These are phyloP conservation scores for Lucifuga dentata DNA, from an alignment of 2,113 vertebrate genomes.

Conservation along the genomic window DNA sequence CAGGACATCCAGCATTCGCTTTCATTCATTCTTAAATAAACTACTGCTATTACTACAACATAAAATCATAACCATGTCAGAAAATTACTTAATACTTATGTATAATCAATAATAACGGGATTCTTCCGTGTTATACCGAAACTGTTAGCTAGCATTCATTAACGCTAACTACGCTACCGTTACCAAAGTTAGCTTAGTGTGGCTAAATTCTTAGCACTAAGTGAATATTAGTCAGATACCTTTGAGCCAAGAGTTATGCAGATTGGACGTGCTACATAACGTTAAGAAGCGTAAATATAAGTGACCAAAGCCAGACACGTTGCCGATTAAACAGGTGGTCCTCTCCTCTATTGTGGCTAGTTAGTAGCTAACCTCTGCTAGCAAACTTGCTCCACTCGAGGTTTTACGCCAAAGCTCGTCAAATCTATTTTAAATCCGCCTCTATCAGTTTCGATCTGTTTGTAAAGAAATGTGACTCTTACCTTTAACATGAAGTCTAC, in stretches of 20 bases:
- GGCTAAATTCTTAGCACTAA: not conserved
- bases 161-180: conserved; percentile 10
- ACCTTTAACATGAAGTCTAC: conserved; percentile 77
- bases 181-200: not conserved
- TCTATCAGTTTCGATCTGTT: accelerated
- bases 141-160: not conserved
- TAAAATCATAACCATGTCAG: not conserved
- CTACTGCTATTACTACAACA: too few relatives aligned
- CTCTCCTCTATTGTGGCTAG: not conserved
- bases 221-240: accelerated
- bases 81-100: not conserved
- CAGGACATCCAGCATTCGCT: too few relatives aligned
- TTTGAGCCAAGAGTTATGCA: accelerated
- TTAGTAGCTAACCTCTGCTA: conserved; percentile 30
- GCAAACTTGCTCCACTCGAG: conserved; percentile 38
- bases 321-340: not conserved
- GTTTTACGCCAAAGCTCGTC: not conserved
- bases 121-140: not conserved
- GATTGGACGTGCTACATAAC: not conserved
- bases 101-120: not conserved
- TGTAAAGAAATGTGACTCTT: not conserved
- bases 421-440: not conserved
- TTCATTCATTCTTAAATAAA: not conserved
- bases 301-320: not conserved
- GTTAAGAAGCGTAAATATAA: accelerated